phyloP scores from a whole-genome alignment of 23 tunicate species.

The Corella eumyota region DNA sequence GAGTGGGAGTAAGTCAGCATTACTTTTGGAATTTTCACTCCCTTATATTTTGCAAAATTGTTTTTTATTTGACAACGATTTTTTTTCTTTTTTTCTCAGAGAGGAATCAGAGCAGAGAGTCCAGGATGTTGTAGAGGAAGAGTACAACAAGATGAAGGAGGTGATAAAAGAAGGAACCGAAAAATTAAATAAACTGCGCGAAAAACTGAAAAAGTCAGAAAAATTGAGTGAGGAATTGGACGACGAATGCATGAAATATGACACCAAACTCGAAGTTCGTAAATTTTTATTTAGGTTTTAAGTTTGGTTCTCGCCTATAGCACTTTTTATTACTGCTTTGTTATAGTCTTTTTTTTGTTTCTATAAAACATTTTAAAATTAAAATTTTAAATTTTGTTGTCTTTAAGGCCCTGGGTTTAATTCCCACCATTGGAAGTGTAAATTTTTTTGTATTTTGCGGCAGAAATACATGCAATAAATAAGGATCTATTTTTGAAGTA shows the following conservation, averaged over 20 bases:
- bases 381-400: too few relatives aligned
- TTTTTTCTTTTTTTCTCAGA: background rate
- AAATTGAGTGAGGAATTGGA: slow-evolving; percentile 24
- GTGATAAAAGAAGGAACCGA: slow-evolving; percentile 15
- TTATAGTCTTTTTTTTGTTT: too few relatives aligned
- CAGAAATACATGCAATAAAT: too few relatives aligned
- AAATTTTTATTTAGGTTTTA: background rate
- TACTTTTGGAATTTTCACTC: background rate
- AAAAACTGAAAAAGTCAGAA: slow-evolving; percentile 3
- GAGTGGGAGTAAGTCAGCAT: slow-evolving; percentile 19
- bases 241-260: slow-evolving; percentile 43
- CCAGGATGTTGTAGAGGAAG: slow-evolving; percentile 7
- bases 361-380: too few relatives aligned
- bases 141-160: slow-evolving; percentile 6
- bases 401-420: too few relatives aligned
- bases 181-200: background rate
- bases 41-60: too few relatives aligned
- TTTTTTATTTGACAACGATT: background rate
- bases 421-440: too few relatives aligned
- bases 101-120: slow-evolving; percentile 6
- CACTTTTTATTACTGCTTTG: too few relatives aligned
- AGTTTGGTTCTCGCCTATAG: too few relatives aligned
- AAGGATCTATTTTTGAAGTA: too few relatives aligned
- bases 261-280: slow-evolving; percentile 19
- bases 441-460: too few relatives aligned